Evolutionary conservation across 2,888 invertebrate genomes (phyloP).

Genomic region (Lasioglossum pauxillum): DNA sequence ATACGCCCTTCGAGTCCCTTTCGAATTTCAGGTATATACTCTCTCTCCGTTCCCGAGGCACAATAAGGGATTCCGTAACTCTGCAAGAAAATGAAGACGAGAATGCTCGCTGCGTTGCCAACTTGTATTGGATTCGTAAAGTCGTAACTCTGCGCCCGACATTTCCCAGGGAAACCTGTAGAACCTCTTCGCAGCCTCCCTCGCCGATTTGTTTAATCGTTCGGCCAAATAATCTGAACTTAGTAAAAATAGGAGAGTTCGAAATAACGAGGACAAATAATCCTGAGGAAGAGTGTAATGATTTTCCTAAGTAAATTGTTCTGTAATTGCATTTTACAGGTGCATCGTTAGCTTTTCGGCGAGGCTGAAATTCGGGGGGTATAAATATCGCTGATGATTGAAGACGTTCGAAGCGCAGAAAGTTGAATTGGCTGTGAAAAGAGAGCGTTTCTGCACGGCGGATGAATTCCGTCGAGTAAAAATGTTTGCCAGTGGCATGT

Average conservation of each 20-base stretch:
- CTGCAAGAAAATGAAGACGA: constrained; percentile 18
- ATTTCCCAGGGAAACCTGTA: neutral
- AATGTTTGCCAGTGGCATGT: neutral
- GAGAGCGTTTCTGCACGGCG: neutral
- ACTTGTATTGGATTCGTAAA: constrained; percentile 24
- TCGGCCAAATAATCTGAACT: neutral
- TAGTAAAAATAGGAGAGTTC: neutral
- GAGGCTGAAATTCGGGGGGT: neutral
- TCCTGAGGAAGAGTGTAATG: neutral
- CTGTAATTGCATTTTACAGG: neutral
- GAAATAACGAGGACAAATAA: neutral
- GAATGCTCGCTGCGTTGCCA: constrained; percentile 10
- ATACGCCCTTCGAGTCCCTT: constrained; percentile 54
- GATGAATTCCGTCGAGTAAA: neutral
- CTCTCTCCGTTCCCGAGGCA: neutral
- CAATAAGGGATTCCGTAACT: constrained; percentile 15
- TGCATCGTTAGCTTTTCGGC: neutral
- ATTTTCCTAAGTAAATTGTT: neutral
- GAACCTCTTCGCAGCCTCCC: neutral
- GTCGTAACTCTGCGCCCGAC: neutral
- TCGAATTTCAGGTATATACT: constrained; percentile 60
- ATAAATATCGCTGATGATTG: neutral
- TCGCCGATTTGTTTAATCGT: neutral
- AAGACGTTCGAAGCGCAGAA: neutral
- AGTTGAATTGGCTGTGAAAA: neutral